These are phyloP conservation scores for Drosophila siamana DNA, from an alignment of 2,888 invertebrate species.

Conservation along the genomic window DNA sequence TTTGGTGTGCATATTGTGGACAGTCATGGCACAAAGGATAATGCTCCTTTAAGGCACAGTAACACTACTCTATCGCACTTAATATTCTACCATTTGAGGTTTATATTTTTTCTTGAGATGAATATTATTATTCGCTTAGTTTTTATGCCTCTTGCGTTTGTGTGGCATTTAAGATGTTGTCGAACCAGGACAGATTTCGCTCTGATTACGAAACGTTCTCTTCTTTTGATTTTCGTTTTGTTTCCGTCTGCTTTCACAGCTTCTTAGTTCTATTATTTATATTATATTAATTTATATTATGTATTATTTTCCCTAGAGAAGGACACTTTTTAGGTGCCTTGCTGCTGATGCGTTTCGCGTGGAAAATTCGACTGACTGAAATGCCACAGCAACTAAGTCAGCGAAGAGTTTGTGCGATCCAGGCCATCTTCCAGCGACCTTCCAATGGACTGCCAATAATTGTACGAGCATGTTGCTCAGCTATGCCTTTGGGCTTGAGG, in stretches of 20 bases:
- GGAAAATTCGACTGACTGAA: slow-evolving; percentile 57
- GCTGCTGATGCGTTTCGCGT: slow-evolving; percentile 46
- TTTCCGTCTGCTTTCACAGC: neutral
- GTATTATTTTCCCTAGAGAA: slow-evolving; percentile 13
- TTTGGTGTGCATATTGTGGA: slow-evolving; percentile 84
- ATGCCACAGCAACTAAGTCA: slow-evolving; percentile 44
- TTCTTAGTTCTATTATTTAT: slow-evolving; percentile 4
- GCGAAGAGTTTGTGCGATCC: slow-evolving; percentile 3
- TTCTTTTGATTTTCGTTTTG: neutral
- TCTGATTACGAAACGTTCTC: slow-evolving; percentile 15
- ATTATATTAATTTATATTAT: slow-evolving; percentile 10
- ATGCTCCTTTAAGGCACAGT: slow-evolving; percentile 43
- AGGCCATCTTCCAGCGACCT: slow-evolving; percentile 49
- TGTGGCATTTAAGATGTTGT: slow-evolving; percentile 64
- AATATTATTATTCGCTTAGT: slow-evolving; percentile 18
- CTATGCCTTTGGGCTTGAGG: slow-evolving; percentile 7
- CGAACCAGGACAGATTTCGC: slow-evolving; percentile 1
- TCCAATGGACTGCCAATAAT: slow-evolving; percentile 42
- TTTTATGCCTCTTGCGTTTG: slow-evolving; percentile 74
- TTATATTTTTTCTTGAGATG: neutral
- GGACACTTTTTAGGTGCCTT: slow-evolving; percentile 21
- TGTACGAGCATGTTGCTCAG: slow-evolving; percentile 4
- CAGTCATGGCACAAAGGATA: slow-evolving; percentile 72
- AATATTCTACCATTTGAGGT: slow-evolving; percentile 1
- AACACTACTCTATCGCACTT: slow-evolving; percentile 17